These are phyloP conservation scores for Myanophis thanlyinensis DNA, from an alignment of 2,113 vertebrate genomes.

Conservation along the genomic window DNA sequence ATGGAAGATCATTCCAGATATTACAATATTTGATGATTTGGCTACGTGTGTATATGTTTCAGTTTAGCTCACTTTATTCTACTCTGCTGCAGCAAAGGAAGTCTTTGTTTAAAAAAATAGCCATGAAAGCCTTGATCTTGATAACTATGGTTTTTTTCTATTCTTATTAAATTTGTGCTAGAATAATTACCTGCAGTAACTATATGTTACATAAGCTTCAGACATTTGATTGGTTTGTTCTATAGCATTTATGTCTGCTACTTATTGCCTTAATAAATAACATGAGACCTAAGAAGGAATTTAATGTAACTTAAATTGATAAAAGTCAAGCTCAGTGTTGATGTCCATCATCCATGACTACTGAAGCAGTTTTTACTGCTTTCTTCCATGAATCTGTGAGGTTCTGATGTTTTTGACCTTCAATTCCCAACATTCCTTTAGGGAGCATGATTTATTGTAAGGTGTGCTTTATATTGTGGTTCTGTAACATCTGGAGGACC, in stretches of 20 bases:
- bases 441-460: neutral
- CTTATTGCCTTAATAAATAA: neutral
- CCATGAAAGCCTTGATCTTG: constrained; percentile 43
- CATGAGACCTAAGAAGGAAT: neutral
- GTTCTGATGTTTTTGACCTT: neutral
- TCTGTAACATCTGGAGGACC: neutral
- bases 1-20: neutral
- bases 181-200: neutral
- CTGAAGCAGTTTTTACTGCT: neutral
- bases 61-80: constrained; percentile 33
- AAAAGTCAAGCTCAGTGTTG: neutral
- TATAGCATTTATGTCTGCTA: neutral
- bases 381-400: neutral
- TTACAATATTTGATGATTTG: neutral
- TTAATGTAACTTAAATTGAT: neutral
- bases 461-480: neutral
- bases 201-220: neutral
- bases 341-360: neutral
- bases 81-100: neutral
- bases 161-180: constrained; percentile 26
- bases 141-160: neutral
- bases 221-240: neutral
- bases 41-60: constrained; percentile 1
- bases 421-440: neutral
- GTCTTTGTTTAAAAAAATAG: neutral